Evolutionary conservation across 2,797 vertebrate genomes (phyloP).

Genomic region (Centroberyx gerrardi): DNA sequence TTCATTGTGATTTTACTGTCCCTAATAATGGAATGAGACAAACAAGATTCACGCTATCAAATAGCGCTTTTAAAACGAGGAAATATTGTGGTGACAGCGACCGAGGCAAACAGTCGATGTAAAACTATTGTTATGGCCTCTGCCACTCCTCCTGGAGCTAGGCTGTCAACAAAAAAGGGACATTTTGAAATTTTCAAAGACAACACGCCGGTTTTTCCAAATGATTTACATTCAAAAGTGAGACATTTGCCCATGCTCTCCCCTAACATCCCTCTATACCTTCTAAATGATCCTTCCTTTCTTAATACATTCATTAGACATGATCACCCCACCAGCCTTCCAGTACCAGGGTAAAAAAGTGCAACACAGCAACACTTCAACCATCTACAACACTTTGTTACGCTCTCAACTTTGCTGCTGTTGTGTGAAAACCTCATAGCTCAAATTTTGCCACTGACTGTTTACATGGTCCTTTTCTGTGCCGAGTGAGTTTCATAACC

Average conservation of each 20-base stretch:
- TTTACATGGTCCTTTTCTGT: constrained; percentile 5
- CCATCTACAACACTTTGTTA: constrained; percentile 44
- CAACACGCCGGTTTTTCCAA: constrained; percentile 58
- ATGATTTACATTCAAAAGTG: constrained; percentile 66
- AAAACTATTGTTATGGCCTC: constrained; percentile 50
- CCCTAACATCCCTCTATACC: constrained; percentile 42
- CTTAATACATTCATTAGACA: constrained; percentile 71
- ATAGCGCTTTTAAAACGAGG: constrained; percentile 18
- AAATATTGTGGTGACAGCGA: constrained; percentile 42
- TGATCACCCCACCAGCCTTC: constrained; percentile 52
- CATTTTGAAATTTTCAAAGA: constrained; percentile 56
- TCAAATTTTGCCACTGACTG: constrained; percentile 1
- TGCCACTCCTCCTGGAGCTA: constrained; percentile 16
- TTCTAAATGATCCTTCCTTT: constrained; percentile 61
- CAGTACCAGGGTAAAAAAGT: constrained; percentile 70
- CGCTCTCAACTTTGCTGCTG: constrained; percentile 33
- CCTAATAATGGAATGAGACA: not conserved
- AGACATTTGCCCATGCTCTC: constrained; percentile 65
- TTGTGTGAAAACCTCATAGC: constrained; percentile 28
- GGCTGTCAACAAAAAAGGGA: constrained; percentile 52
- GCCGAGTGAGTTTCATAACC: not conserved
- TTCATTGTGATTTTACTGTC: constrained; percentile 4
- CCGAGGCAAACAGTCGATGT: constrained; percentile 54
- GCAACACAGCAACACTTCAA: constrained; percentile 67
- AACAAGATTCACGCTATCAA: not conserved